Conservation (phyloP, 2,113 vertebrate genomes). For the Reinhardtius hippoglossoides region DNA sequence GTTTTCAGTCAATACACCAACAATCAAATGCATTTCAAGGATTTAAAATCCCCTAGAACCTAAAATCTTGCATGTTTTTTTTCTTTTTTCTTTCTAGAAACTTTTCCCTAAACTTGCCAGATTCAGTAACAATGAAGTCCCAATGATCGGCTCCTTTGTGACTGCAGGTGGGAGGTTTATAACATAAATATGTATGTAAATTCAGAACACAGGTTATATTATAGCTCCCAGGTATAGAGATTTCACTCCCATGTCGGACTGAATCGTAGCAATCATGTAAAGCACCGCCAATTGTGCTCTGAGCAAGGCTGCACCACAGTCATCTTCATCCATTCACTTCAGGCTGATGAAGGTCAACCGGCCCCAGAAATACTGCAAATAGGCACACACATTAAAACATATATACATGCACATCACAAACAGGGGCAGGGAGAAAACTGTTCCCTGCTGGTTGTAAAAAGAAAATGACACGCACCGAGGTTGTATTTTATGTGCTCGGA, state of each 20-base stretch:
- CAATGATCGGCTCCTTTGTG: slow-evolving; percentile 43
- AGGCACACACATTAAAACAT: not conserved
- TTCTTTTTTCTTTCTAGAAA: slow-evolving; percentile 40
- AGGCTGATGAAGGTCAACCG: slow-evolving; percentile 41
- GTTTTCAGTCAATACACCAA: slow-evolving; percentile 66
- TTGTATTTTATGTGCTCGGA: slow-evolving; percentile 26
- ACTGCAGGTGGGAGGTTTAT: slow-evolving; percentile 39
- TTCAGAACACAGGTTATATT: slow-evolving; percentile 51
- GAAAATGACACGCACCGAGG: not conserved
- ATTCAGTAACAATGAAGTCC: slow-evolving; percentile 52
- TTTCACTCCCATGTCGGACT: slow-evolving; percentile 56
- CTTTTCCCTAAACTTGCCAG: slow-evolving; percentile 60
- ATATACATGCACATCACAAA: not conserved
- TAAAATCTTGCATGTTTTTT: slow-evolving; percentile 41
- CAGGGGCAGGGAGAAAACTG: not conserved
- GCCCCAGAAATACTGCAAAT: not conserved
- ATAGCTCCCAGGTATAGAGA: slow-evolving; percentile 58
- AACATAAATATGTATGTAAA: slow-evolving; percentile 60
- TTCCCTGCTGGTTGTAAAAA: not conserved
- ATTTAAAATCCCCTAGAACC: slow-evolving; percentile 50
- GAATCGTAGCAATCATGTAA: slow-evolving; percentile 67
- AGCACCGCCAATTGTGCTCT: slow-evolving; percentile 48
- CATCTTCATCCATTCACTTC: slow-evolving; percentile 40
- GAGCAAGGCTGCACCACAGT: slow-evolving; percentile 51
- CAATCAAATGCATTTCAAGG: slow-evolving; percentile 73